Evolutionary conservation across 1,140 invertebrate species (phyloP).

Genomic region (Heliconius himera): DNA sequence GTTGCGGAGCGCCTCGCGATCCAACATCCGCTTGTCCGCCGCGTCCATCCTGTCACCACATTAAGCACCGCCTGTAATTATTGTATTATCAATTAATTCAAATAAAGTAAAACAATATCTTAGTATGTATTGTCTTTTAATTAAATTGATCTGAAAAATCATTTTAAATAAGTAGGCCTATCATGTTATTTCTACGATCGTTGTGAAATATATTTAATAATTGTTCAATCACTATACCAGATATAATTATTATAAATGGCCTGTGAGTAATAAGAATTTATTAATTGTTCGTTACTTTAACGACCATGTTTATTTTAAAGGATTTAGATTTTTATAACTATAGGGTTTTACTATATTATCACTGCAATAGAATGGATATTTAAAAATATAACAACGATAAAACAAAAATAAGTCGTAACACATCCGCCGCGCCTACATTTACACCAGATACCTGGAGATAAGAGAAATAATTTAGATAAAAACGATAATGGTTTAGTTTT

Average conservation of each 20-base stretch:
- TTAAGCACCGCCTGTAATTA: conserved; percentile 57
- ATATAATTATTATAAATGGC: neutral
- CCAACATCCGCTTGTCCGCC: conserved; percentile 90
- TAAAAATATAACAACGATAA: neutral
- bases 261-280: neutral
- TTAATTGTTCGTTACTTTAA: neutral
- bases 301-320: neutral
- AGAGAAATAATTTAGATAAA: conserved; percentile 34
- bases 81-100: neutral
- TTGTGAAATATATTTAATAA: neutral
- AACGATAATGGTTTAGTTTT: conserved; percentile 22
- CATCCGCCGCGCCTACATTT: conserved; percentile 16
- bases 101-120: too few species aligned
- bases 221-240: neutral
- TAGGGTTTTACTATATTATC: neutral
- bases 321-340: neutral
- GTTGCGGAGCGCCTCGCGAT: conserved; percentile 94
- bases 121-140: too few species aligned
- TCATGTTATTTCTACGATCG: neutral
- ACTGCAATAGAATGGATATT: neutral
- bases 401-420: conserved; percentile 2
- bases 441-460: conserved; percentile 31
- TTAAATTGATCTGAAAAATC: too few species aligned
- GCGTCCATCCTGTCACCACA: conserved; percentile 82
- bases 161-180: too few species aligned